These are phyloP conservation scores for Fragum sueziense DNA, from an alignment of 2,888 invertebrate species.

Conservation along the genomic window DNA sequence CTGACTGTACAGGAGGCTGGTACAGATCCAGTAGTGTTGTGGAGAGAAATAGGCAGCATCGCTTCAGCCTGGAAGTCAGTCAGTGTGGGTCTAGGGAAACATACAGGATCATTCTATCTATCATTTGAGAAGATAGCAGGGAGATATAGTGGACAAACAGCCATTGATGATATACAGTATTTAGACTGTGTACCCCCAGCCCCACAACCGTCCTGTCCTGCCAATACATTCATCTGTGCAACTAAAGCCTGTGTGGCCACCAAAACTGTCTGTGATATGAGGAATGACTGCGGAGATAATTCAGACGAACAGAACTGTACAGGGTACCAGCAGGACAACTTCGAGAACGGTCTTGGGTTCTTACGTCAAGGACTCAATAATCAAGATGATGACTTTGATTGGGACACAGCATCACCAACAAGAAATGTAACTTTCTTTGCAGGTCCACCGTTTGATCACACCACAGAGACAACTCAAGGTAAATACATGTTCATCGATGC, in stretches of 20 bases:
- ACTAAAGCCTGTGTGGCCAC: constrained; percentile 72
- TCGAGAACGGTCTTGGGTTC: constrained; percentile 68
- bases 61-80: constrained; percentile 64
- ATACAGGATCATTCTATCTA: constrained; percentile 65
- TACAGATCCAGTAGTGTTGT: constrained; percentile 51
- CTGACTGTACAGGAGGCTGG: constrained; percentile 62
- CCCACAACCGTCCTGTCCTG: constrained; percentile 53
- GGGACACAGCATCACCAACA: constrained; percentile 59
- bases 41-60: constrained; percentile 50
- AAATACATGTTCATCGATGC: constrained; percentile 76
- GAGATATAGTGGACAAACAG: constrained; percentile 73
- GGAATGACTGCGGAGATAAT: constrained; percentile 75
- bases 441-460: constrained; percentile 75
- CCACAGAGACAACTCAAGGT: constrained; percentile 66
- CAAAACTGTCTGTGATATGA: constrained; percentile 69
- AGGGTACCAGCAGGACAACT: constrained; percentile 67
- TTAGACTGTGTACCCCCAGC: constrained; percentile 67
- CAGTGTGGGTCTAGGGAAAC: constrained; percentile 73
- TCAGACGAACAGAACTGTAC: constrained; percentile 72
- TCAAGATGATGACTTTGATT: constrained; percentile 75
- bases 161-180: constrained; percentile 77
- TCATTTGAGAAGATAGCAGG: constrained; percentile 60
- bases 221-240: constrained; percentile 68
- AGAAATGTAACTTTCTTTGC: constrained; percentile 56
- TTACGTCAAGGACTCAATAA: constrained; percentile 66